Conservation (phyloP, 2,888 invertebrate species). For the Hofmannophila pseudospretella region DNA sequence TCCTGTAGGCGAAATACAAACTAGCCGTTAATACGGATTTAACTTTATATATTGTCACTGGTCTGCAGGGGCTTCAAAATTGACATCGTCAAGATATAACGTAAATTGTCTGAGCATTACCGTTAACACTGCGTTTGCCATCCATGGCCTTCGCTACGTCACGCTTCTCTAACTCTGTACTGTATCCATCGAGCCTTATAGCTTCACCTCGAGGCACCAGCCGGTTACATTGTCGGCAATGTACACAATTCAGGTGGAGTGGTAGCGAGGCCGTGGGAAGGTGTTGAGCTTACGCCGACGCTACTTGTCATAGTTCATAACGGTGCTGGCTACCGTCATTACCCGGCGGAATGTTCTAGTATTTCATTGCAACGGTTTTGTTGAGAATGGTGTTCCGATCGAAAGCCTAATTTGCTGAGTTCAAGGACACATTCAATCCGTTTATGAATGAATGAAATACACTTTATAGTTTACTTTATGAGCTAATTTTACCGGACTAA, state of each 20-base stretch:
- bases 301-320: constrained; percentile 44
- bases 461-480: too few species aligned
- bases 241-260: constrained; percentile 38
- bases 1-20: too few species aligned
- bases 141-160: constrained; percentile 13
- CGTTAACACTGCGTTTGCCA: constrained; percentile 18
- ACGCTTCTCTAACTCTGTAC: constrained; percentile 16
- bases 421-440: too few species aligned
- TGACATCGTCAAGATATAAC: not conserved
- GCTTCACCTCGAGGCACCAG: constrained; percentile 17
- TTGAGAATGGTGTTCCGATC: not conserved
- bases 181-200: constrained; percentile 16
- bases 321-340: constrained; percentile 36
- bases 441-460: too few species aligned
- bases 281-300: constrained; percentile 29
- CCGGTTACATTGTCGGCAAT: constrained; percentile 33
- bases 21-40: too few species aligned
- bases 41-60: too few species aligned
- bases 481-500: too few species aligned
- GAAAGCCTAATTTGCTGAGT: too few species aligned
- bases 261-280: constrained; percentile 62
- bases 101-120: constrained; percentile 15
- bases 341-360: constrained; percentile 27
- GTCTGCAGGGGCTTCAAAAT: too few species aligned
- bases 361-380: not conserved